phyloP scores from a whole-genome alignment of 2,888 invertebrate genomes.

The Chouioia cunea region DNA sequence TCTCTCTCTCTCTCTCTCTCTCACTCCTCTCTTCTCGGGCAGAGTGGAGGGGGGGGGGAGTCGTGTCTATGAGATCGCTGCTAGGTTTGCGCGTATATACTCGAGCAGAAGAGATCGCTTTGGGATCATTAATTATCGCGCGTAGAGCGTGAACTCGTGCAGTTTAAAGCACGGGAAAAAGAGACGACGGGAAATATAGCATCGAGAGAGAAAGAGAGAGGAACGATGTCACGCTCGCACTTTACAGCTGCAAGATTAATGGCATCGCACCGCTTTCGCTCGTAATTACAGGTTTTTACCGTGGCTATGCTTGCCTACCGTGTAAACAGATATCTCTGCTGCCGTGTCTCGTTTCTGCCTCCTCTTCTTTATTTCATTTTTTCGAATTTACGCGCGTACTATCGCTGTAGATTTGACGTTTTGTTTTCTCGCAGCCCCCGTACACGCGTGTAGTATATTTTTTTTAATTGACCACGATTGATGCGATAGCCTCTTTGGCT shows the following conservation, averaged over 20 bases:
- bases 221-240: constrained; percentile 24
- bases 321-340: constrained; percentile 5
- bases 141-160: constrained; percentile 27
- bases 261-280: background rate
- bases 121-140: constrained; percentile 53
- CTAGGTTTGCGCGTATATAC: constrained; percentile 36
- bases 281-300: constrained; percentile 29
- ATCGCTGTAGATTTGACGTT: too few species aligned
- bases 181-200: background rate
- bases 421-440: too few species aligned
- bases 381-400: too few species aligned
- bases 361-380: too few species aligned
- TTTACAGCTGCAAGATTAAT: constrained; percentile 33
- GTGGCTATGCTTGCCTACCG: background rate
- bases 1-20: too few species aligned
- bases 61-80: too few species aligned
- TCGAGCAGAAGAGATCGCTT: background rate
- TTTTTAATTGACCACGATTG: too few species aligned
- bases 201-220: background rate
- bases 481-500: too few species aligned
- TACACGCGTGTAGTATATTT: too few species aligned
- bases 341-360: too few species aligned
- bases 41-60: too few species aligned
- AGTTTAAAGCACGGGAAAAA: background rate
- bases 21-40: too few species aligned